Conservation (phyloP, 2,797 vertebrate species). For the Cossypha niveicapilla region DNA sequence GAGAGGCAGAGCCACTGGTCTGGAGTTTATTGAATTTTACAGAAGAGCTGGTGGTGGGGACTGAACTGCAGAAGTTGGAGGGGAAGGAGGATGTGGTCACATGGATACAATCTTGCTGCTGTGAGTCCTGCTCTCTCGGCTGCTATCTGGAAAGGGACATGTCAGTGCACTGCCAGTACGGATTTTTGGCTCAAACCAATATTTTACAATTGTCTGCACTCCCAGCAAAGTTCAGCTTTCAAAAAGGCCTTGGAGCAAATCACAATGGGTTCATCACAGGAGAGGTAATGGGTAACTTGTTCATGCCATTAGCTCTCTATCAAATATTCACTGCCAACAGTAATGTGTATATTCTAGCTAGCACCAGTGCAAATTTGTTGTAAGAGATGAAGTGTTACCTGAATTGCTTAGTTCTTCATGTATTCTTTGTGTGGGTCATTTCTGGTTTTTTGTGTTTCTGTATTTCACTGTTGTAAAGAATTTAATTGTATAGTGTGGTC, state of each 20-base stretch:
- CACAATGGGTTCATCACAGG: not conserved
- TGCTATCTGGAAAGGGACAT: accelerated
- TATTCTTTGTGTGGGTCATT: not conserved
- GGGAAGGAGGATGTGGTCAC: not conserved
- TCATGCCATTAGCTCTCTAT: not conserved
- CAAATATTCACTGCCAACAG: not conserved
- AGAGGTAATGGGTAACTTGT: not conserved
- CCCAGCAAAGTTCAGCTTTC: not conserved
- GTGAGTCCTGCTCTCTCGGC: not conserved
- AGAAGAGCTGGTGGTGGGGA: not conserved
- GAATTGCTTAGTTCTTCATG: not conserved
- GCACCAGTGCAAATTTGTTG: not conserved
- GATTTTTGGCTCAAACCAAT: not conserved
- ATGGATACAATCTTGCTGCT: not conserved
- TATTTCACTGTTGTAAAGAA: not conserved
- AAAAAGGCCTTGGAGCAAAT: not conserved
- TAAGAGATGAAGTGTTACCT: not conserved
- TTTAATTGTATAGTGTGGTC: not conserved
- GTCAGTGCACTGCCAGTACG: accelerated
- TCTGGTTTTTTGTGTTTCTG: not conserved
- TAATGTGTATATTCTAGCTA: not conserved
- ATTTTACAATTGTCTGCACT: not conserved
- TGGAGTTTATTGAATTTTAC: not conserved
- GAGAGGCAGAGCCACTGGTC: not conserved
- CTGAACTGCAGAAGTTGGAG: not conserved